phyloP scores from a whole-genome alignment of 2,113 vertebrate species.

The Synchiropus splendidus region DNA sequence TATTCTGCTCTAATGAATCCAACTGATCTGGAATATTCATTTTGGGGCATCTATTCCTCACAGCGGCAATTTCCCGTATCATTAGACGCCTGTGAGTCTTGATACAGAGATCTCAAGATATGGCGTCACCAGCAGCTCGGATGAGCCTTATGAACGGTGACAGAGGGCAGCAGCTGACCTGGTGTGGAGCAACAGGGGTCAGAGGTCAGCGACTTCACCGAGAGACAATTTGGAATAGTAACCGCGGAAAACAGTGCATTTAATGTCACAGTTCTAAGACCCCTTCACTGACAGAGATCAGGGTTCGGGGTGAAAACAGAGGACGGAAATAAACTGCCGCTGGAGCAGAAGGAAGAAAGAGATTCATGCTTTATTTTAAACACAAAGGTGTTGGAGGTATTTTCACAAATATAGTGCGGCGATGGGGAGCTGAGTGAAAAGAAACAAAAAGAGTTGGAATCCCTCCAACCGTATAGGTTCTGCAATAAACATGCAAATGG shows the following conservation, averaged over 20 bases:
- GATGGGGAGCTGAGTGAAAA: conserved; percentile 7
- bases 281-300: conserved; percentile 35
- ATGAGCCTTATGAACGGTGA: conserved; percentile 57
- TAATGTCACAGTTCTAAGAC: conserved; percentile 41
- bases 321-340: conserved; percentile 34
- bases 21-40: conserved; percentile 28
- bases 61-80: conserved; percentile 51
- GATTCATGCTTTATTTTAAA: conserved; percentile 14
- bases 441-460: too few species aligned
- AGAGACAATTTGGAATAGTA: conserved; percentile 37
- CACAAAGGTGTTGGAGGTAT: conserved; percentile 17
- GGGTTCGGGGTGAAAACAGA: conserved; percentile 33
- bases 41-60: too few species aligned
- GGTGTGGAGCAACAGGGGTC: conserved; percentile 17
- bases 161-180: conserved; percentile 46
- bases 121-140: conserved; percentile 54
- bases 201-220: conserved; percentile 28
- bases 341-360: conserved; percentile 11
- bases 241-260: conserved; percentile 32
- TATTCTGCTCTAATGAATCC: conserved; percentile 35
- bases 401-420: conserved; percentile 31
- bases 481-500: conserved; percentile 60
- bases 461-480: too few species aligned
- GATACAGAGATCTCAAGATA: conserved; percentile 46
- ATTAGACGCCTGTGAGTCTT: conserved; percentile 49